A percentile compares a stretch with the other conserved stretches of the same genome.
Evolutionary conservation across 2,888 invertebrate species (phyloP).

Genomic region (Zeuzera pyrina): DNA sequence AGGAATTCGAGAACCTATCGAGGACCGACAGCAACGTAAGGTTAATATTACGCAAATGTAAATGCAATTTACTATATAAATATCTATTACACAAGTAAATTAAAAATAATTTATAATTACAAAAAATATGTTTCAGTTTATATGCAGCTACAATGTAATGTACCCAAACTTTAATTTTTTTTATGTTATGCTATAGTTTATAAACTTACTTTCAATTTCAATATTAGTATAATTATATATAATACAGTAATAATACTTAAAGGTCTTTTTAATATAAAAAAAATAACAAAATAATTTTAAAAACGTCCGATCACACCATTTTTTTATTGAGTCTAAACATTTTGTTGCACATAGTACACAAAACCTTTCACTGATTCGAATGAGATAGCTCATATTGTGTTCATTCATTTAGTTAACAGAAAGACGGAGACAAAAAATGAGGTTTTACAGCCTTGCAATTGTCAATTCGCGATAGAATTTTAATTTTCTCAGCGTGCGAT

Average conservation of each 20-base stretch:
- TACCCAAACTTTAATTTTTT: background rate
- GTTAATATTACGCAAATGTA: background rate
- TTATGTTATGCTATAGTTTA: background rate
- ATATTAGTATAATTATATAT: background rate
- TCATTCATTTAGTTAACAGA: conserved; percentile 19
- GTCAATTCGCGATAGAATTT: no score
- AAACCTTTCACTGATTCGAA: conserved; percentile 34
- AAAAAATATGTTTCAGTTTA: background rate
- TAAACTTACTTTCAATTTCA: background rate
- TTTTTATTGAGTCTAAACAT: conserved; percentile 3
- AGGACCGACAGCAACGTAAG: conserved; percentile 24
- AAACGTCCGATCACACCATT: conserved; percentile 5
- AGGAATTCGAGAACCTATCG: conserved; percentile 67
- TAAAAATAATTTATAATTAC: background rate
- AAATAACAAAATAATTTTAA: conserved; percentile 5
- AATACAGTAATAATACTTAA: background rate
- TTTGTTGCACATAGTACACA: conserved; percentile 21
- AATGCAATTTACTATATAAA: background rate
- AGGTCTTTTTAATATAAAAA: no score
- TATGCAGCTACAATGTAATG: background rate
- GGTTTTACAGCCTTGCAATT: conserved; percentile 13
- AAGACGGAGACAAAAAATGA: conserved; percentile 17
- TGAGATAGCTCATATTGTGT: conserved; percentile 19
- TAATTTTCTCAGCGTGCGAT: no score
- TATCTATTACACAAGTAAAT: no score